A percentile compares a stretch with the other conserved stretches of the same genome.
These are phyloP conservation scores for Conchocele bisecta DNA, from an alignment of 2,888 invertebrate species.

Conservation along the genomic window DNA sequence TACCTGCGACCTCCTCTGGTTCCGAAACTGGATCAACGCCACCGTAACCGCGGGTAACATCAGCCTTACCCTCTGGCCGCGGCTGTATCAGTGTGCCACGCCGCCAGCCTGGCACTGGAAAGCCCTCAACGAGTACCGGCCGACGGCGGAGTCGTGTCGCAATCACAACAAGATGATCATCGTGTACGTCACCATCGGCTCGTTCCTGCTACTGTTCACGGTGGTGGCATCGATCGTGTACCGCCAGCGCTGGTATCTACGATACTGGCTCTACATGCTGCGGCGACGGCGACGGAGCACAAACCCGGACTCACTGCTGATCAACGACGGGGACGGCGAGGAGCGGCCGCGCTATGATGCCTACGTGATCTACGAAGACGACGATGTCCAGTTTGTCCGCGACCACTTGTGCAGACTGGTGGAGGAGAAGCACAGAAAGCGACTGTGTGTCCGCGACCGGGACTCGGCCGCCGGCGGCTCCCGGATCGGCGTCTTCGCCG, in stretches of 20 bases:
- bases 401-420: background rate
- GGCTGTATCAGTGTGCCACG: background rate
- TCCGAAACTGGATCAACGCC: slow-evolving; percentile 28
- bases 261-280: background rate
- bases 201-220: background rate
- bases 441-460: slow-evolving; percentile 14
- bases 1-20: slow-evolving; percentile 24
- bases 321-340: background rate
- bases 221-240: background rate
- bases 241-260: slow-evolving; percentile 12
- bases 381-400: slow-evolving; percentile 8
- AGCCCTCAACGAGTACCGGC: background rate
- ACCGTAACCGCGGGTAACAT: too few relatives aligned
- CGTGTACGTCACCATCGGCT: background rate
- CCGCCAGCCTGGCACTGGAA: background rate
- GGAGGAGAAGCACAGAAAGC: slow-evolving; percentile 8
- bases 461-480: slow-evolving; percentile 8
- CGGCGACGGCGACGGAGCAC: background rate
- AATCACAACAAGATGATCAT: background rate
- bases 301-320: background rate
- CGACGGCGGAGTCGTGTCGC: background rate
- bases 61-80: background rate
- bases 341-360: too few relatives aligned
- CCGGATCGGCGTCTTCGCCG: slow-evolving; percentile 16
- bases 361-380: slow-evolving; percentile 28